Base-by-base conservation (phyloP, 2,888 invertebrate genomes). In the Folsomia manolachei region DNA sequence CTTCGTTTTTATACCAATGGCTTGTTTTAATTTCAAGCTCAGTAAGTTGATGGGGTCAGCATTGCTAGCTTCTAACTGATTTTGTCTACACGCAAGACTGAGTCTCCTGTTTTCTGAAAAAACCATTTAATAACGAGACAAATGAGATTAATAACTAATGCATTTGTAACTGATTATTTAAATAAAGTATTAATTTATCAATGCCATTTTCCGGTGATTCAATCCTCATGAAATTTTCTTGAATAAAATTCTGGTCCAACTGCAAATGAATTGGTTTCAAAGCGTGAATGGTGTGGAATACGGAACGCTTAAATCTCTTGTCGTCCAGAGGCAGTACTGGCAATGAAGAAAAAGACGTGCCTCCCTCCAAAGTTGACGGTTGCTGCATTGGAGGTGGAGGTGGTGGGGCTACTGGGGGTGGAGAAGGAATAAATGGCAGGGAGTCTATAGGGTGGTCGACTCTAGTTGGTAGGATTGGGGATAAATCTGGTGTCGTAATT, bases 351-450 rank as follows among this genome's bases (percentile, higher is more conserved):
- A 18, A 62, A 4, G 19, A 2, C 1, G 14, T 24, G 14, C 14
- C 25, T 2, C 24, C 2, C 14, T 19, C 18, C 14, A 4, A 19
- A 25, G 11, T 18, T 23, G 9, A 4, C 14, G 39, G 11, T 2
- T 2, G n/a, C 19, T 23, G 64, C 64, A 68, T 65, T 1, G 70
- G 70, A 1, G 68, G 70, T 24, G 63, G 39, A 11, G 63, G 70
- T 0, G 73, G 70, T 0, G 70, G 70, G 11, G 66, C 56, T 9
- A 39, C 4, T 39, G 39, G 39, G 14, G 39, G 39, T 39, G 39
- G 39, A 14, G 39, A 39, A n/a, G n/a, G n/a, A n/a, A n/a, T n/a
- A n/a, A n/a, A n/a, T n/a, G n/a, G n/a, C n/a, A n/a, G n/a, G n/a
- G n/a, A n/a, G n/a, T n/a, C n/a, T n/a, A n/a, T n/a, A n/a, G n/a